Conservation (phyloP, 1,140 invertebrate species). For the Tetramorium alpestre region DNA sequence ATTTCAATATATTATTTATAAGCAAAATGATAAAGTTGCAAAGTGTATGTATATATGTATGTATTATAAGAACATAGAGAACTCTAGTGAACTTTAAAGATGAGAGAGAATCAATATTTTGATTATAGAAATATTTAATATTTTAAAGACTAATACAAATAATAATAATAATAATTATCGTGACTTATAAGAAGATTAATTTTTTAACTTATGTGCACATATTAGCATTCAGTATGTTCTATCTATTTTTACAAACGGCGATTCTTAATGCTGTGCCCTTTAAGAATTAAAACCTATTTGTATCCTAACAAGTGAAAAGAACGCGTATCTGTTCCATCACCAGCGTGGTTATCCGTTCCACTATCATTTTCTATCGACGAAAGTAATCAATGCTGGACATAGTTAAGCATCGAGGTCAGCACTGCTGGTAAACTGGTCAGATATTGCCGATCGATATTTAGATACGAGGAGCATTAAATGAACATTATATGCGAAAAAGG, state of each 20-base stretch:
- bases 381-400: conserved; percentile 65
- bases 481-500: conserved; percentile 33
- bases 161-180: no score
- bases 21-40: no score
- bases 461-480: conserved; percentile 44
- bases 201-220: no score
- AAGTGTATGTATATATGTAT: no score
- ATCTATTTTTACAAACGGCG: background rate
- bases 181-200: no score
- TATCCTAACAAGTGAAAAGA: background rate
- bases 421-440: conserved; percentile 36
- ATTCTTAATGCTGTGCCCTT: background rate
- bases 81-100: no score
- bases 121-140: no score
- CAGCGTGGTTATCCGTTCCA: conserved; percentile 11
- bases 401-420: conserved; percentile 66
- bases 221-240: no score
- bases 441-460: conserved; percentile 61
- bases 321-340: background rate
- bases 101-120: no score
- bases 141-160: no score
- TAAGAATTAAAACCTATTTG: background rate
- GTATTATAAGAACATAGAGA: no score
- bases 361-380: conserved; percentile 45
- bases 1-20: no score